Evolutionary conservation across 2,113 vertebrate species (phyloP).

Genomic region (Athene cunicularia): DNA sequence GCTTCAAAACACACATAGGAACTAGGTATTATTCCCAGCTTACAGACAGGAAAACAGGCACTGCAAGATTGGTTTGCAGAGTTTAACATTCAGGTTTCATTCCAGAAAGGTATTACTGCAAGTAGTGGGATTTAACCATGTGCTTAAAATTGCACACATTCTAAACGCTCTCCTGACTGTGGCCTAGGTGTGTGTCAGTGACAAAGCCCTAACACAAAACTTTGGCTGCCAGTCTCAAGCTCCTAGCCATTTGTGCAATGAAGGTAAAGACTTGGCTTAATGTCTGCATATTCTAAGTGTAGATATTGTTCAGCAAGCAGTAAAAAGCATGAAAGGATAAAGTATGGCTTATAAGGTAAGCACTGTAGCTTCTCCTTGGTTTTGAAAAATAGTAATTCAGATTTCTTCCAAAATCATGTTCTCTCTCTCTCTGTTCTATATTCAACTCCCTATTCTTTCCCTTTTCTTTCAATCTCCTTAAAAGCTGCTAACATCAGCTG

Average conservation of each 20-base stretch:
- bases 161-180: neutral
- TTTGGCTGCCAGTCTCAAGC: neutral
- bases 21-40: neutral
- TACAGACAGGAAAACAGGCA: neutral
- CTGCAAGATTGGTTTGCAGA: neutral
- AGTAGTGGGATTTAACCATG: neutral
- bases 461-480: constrained; percentile 46
- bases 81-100: neutral
- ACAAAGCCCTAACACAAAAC: constrained; percentile 3
- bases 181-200: neutral
- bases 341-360: constrained; percentile 31
- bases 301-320: constrained; percentile 23
- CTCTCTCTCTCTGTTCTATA: constrained; percentile 29
- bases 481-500: constrained; percentile 75
- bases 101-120: neutral
- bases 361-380: neutral
- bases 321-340: constrained; percentile 17
- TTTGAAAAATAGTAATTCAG: constrained; percentile 51
- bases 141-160: neutral
- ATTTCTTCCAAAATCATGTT: constrained; percentile 5
- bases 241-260: neutral
- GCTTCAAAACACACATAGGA: neutral
- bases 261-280: constrained; percentile 8
- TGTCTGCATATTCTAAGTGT: neutral
- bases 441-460: neutral